Evolutionary conservation across 2,113 vertebrate species (phyloP), one percentile per base, ranked within the genome.

Genomic region (Paradoxurus hermaphroditus): DNA sequence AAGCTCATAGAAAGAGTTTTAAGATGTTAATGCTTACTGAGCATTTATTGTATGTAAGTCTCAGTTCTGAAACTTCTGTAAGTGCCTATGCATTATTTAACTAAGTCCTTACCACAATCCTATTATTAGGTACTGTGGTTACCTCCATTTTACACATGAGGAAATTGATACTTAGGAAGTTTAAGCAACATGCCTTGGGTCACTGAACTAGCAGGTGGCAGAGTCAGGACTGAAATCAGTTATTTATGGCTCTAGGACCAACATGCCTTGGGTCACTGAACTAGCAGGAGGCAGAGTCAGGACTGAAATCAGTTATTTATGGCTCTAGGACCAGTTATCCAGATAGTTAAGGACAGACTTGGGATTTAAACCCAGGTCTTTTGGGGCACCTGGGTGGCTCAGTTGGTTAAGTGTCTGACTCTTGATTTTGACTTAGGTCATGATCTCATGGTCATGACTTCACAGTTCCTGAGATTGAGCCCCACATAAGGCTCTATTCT

Each of bases 11-110:
- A 68, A 88, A 49, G 13, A 82, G 19, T 7, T 63, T 83, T 73
- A 92, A 90, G 97, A 92, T 67, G 23, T 77, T 82, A 63, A 23
- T 89, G 13, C 78, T 81, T 86, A 91, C 44, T 83, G n/a, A 92
- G 12, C 49, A 86, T 44, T 97, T 95, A 86, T n/a, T 91, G 10
- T 73, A 67, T 44, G 13, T 49, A 82, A 89, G 34, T 27, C 53
- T 91, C 34, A 90, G 36, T 79, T 27, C 90, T 68, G 16, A 77
- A 93, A 95, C 39, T 13, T 81, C 65, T 73, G 1, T 72, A 85
- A 81, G 16, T 51, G 62, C 16, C 75, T 18, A 36, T 44, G 6
- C 13, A 65, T 78, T 95, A 51, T n/a, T 92, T 91, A 96, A 87
- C 75, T 83, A 88, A 79, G 63, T 81, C 18, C 39, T 91, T 96